These are phyloP conservation scores for Cyrtorhinus lividipennis DNA, from an alignment of 1,140 invertebrate species.

Conservation along the genomic window DNA sequence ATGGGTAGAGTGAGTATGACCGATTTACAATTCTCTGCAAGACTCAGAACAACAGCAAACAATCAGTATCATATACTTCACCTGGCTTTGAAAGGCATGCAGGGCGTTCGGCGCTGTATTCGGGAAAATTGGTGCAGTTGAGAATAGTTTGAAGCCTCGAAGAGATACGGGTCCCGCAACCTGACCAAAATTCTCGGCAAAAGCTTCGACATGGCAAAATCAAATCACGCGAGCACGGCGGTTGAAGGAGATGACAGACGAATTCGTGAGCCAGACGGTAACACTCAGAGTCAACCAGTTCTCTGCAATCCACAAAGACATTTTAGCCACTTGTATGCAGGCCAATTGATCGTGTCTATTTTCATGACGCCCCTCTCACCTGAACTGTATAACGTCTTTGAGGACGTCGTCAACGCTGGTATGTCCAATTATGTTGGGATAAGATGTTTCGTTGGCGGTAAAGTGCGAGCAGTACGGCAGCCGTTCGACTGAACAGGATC, in stretches of 20 bases:
- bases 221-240: slow-evolving; percentile 48
- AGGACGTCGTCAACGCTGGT: slow-evolving; percentile 47
- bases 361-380: slow-evolving; percentile 38
- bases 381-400: slow-evolving; percentile 62
- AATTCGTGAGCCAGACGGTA: slow-evolving; percentile 71
- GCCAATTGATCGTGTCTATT: slow-evolving; percentile 3
- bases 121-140: slow-evolving; percentile 66
- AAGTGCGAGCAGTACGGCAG: slow-evolving; percentile 53
- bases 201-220: slow-evolving; percentile 64
- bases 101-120: slow-evolving; percentile 51
- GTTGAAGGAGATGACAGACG: slow-evolving; percentile 69
- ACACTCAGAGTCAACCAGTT: slow-evolving; percentile 75
- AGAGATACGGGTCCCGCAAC: slow-evolving; percentile 60
- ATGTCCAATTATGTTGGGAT: slow-evolving; percentile 61
- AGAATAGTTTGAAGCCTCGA: slow-evolving; percentile 51
- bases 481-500: slow-evolving; percentile 49
- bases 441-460: slow-evolving; percentile 63
- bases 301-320: slow-evolving; percentile 34
- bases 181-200: slow-evolving; percentile 67
- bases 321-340: not conserved
- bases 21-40: too few species aligned
- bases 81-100: slow-evolving; percentile 57
- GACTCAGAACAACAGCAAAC: not conserved
- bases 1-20: too few species aligned
- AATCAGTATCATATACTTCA: too few species aligned